These are phyloP conservation scores for Caerostris extrusa DNA, from an alignment of 1,140 invertebrate species.

Conservation along the genomic window DNA sequence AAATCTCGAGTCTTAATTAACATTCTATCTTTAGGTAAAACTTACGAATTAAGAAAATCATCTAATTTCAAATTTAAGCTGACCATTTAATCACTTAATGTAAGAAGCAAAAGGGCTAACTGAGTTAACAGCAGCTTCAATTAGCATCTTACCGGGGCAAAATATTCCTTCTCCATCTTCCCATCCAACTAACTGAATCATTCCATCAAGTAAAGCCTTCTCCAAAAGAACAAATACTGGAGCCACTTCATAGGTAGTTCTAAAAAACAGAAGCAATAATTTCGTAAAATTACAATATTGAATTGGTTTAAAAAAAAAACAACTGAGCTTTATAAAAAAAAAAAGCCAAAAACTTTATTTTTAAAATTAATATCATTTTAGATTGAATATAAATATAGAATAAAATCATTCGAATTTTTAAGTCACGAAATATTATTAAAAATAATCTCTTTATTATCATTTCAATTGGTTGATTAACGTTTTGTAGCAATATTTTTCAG, in stretches of 20 bases:
- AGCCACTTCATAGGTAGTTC: constrained; percentile 97
- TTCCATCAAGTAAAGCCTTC: constrained; percentile 93
- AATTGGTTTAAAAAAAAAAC: not conserved
- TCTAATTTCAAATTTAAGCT: no score
- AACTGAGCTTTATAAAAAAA: not conserved
- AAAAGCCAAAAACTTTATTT: not conserved
- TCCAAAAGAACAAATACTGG: constrained; percentile 99
- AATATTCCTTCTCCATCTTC: constrained; percentile 95
- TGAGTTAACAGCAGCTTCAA: not conserved
- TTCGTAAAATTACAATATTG: not conserved
- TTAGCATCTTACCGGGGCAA: constrained; percentile 86
- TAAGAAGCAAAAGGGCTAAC: not conserved
- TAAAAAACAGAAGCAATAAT: constrained; percentile 46
- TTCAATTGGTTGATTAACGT: no score
- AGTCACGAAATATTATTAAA: no score
- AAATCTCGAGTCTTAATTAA: no score
- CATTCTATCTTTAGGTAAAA: no score
- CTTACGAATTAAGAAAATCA: no score
- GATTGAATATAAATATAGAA: no score
- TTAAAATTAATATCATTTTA: not conserved
- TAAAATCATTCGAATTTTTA: no score
- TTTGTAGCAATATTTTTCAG: no score
- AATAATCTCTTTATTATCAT: no score
- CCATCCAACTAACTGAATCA: constrained; percentile 94
- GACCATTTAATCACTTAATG: no score